Evolutionary conservation across 2,797 vertebrate species (phyloP), one percentile per base, ranked within the genome.

Genomic region (Hydrolagus colliei): DNA sequence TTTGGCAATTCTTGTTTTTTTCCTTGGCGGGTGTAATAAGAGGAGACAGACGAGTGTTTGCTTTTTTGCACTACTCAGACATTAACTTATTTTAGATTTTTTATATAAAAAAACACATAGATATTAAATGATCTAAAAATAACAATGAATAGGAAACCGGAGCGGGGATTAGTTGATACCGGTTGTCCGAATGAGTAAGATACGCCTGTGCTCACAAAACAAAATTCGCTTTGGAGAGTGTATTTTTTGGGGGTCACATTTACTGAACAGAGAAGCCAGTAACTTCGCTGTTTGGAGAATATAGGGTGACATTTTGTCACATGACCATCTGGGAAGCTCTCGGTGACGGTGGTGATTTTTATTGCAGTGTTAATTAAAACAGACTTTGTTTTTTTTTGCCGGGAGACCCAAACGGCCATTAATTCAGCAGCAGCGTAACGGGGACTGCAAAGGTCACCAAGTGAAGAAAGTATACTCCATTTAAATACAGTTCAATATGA

Each of bases 401-500:
- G 8, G 22, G 72, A 12, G 27, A 63, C 20, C 59, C 41, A 72
- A 84, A 84, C 77, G 65, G 65, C 75, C 11, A 77, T 88, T 87
- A 88, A 89, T 91, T 87, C 89, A 88, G 90, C 82, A 61, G 73
- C 35, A 71, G 87, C 87, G 86, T 88, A 85, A 85, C 86, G 86
- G 87, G 88, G 63, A 67, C 65, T 84, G 63, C 88, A 87, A 86
- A 86, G 71, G 59, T 76, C 71, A 86, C 75, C 73, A 80, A 68
- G 73, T 20, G 62, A 91, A 89, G 5, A 86, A 89, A 87, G 76
- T 86, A 82, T 84, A 72, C 65, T 90, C 87, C 63, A 78, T 89
- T 88, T 84, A 88, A 27, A 27, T 85, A 87, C 89, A 88, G 88
- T 88, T 88, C 88, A 87, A 88, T 87, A 91, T 89, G 72, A 87